Percentiles rank a stretch among this genome's conserved stretches.
phyloP scores from a whole-genome alignment of 2,797 vertebrate species.

The Hoplostethus atlanticus region DNA sequence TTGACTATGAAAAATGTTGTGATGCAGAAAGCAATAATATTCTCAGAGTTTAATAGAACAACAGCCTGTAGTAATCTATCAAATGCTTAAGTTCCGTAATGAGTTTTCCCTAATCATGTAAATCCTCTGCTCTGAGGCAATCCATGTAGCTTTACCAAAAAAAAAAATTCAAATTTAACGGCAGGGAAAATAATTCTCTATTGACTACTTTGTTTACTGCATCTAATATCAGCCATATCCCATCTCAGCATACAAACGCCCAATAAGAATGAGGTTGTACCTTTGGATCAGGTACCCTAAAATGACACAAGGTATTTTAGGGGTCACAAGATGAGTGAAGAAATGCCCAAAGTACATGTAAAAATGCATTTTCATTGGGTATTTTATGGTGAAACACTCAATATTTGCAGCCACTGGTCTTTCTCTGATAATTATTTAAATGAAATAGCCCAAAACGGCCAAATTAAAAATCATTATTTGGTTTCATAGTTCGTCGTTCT shows the following conservation, averaged over 20 bases:
- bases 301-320: slow-evolving; percentile 19
- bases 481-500: slow-evolving; percentile 24
- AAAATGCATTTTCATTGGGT: not conserved
- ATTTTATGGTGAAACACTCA: slow-evolving; percentile 23
- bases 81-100: slow-evolving; percentile 82
- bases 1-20: slow-evolving; percentile 71
- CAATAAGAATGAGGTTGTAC: slow-evolving; percentile 31
- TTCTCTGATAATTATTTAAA: slow-evolving; percentile 37
- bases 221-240: slow-evolving; percentile 45
- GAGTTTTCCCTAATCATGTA: slow-evolving; percentile 80
- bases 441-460: slow-evolving; percentile 36
- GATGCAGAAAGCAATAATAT: slow-evolving; percentile 77
- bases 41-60: slow-evolving; percentile 75
- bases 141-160: slow-evolving; percentile 70
- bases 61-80: slow-evolving; percentile 84
- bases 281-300: slow-evolving; percentile 21
- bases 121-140: slow-evolving; percentile 75
- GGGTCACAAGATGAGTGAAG: slow-evolving; percentile 30
- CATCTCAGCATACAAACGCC: slow-evolving; percentile 17
- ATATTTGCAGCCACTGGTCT: slow-evolving; percentile 41
- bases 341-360: not conserved
- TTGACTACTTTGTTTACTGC: slow-evolving; percentile 66
- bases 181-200: slow-evolving; percentile 66
- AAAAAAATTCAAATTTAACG: slow-evolving; percentile 64
- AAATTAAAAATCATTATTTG: slow-evolving; percentile 48